These are phyloP conservation scores for Caenorhabditis virilis DNA, from an alignment of 2,888 invertebrate genomes.

Conservation along the genomic window DNA sequence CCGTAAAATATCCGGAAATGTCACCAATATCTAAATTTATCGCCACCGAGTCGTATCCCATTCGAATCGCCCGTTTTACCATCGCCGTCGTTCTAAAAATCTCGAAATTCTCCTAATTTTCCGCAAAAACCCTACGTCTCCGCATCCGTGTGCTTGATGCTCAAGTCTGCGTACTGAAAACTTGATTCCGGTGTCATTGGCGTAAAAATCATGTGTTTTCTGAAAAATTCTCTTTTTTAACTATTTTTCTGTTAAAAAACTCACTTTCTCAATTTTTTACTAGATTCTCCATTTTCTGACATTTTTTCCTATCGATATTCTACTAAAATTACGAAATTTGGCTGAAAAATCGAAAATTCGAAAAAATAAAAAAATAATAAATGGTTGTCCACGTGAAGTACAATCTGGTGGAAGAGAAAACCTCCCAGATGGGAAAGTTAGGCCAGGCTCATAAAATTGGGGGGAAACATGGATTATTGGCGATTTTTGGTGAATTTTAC, in stretches of 20 bases:
- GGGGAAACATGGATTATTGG: no score
- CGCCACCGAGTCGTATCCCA: slow-evolving; percentile 67
- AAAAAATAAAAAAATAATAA: slow-evolving; percentile 18
- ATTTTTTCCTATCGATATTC: no score
- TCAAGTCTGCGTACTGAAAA: slow-evolving; percentile 64
- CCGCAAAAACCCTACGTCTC: slow-evolving; percentile 21
- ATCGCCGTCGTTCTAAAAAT: slow-evolving; percentile 40
- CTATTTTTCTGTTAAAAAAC: slow-evolving; percentile 1
- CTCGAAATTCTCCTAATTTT: not conserved
- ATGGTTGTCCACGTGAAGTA: no score
- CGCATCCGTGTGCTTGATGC: slow-evolving; percentile 51
- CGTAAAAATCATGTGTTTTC: slow-evolving; percentile 31
- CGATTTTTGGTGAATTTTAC: no score
- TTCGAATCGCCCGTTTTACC: slow-evolving; percentile 60
- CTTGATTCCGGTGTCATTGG: slow-evolving; percentile 34
- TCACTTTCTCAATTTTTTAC: no score
- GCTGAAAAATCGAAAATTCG: slow-evolving; percentile 2
- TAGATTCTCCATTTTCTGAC: no score
- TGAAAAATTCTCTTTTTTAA: no score
- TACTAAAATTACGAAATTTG: no score
- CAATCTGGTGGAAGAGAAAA: no score
- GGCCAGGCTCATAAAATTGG: no score
- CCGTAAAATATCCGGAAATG: slow-evolving; percentile 39
- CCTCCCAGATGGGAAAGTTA: no score
- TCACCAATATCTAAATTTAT: slow-evolving; percentile 66